These are phyloP conservation scores for Dinoponera quadriceps DNA, from an alignment of 1,140 invertebrate genomes.

Conservation along the genomic window DNA sequence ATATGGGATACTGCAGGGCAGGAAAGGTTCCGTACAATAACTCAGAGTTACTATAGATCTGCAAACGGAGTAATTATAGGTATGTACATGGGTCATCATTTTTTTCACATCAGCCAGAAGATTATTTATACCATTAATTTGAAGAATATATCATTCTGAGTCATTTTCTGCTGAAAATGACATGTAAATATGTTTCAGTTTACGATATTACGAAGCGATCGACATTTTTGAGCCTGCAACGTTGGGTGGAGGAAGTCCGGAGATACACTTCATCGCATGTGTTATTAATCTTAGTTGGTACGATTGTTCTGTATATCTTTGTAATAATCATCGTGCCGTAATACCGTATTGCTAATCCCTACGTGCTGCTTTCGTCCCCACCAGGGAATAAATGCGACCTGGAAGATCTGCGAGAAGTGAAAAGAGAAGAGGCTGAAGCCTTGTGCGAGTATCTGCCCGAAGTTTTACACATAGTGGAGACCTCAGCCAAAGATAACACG, in stretches of 20 bases:
- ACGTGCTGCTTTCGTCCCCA: neutral
- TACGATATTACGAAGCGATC: conserved; percentile 97
- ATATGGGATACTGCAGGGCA: conserved; percentile 98
- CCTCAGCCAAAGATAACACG: conserved; percentile 96
- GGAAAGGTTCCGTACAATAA: conserved; percentile 96
- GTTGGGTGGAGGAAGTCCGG: conserved; percentile 98
- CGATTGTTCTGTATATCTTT: conserved; percentile 66
- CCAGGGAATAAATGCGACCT: conserved; percentile 95
- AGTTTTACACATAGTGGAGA: conserved; percentile 94
- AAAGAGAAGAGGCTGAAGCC: conserved; percentile 92
- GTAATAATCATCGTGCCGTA: neutral
- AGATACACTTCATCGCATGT: conserved; percentile 96
- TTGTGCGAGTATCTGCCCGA: conserved; percentile 94
- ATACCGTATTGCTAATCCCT: neutral
- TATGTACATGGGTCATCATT: conserved; percentile 66
- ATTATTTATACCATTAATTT: neutral
- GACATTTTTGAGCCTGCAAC: conserved; percentile 94
- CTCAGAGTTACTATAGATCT: conserved; percentile 97
- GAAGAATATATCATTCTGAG: neutral
- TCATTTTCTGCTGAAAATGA: conserved; percentile 24
- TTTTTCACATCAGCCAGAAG: neutral
- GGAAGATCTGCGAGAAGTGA: conserved; percentile 92
- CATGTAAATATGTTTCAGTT: conserved; percentile 87
- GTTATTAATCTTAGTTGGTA: conserved; percentile 94
- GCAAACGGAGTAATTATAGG: conserved; percentile 96